Conservation (phyloP, 2,113 vertebrate species). For the Holacanthus passer region DNA sequence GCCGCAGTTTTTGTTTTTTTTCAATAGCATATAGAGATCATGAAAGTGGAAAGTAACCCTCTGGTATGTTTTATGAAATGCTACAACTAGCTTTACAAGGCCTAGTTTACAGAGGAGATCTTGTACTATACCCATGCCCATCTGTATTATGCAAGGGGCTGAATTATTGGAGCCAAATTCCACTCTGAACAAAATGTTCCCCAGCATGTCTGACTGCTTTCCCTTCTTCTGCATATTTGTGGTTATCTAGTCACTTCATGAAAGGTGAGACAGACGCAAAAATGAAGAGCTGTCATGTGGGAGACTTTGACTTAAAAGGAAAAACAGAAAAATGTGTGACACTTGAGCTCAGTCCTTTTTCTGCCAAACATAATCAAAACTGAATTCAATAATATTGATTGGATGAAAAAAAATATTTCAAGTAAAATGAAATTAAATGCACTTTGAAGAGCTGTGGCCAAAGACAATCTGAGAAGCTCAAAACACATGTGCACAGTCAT, state of each 20-base stretch:
- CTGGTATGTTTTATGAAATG: constrained; percentile 29
- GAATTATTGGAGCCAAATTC: constrained; percentile 54
- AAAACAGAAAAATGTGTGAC: not conserved
- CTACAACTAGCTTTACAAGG: constrained; percentile 30
- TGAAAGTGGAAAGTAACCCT: constrained; percentile 4
- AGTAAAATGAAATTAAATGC: not conserved
- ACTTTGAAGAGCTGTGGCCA: not conserved
- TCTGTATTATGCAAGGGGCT: constrained; percentile 25
- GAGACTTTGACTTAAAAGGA: constrained; percentile 9
- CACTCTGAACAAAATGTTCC: constrained; percentile 68
- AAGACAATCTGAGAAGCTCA: not conserved
- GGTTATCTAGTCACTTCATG: constrained; percentile 67
- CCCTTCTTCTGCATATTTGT: constrained; percentile 63
- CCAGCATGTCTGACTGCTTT: constrained; percentile 39
- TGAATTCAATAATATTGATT: not conserved
- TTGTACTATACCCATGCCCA: constrained; percentile 21
- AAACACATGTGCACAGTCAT: not conserved
- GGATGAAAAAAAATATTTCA: not conserved
- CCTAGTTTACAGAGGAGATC: constrained; percentile 20
- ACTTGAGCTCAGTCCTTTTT: not conserved
- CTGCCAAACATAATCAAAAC: not conserved
- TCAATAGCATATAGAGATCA: constrained; percentile 3
- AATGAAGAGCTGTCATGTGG: constrained; percentile 13
- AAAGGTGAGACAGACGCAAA: constrained; percentile 52
- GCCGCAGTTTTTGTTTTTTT: constrained; percentile 12